Evolutionary conservation across 1,140 invertebrate species (phyloP), one percentile per base, ranked within the genome.

Genomic region (Caenorhabditis briggsae): DNA sequence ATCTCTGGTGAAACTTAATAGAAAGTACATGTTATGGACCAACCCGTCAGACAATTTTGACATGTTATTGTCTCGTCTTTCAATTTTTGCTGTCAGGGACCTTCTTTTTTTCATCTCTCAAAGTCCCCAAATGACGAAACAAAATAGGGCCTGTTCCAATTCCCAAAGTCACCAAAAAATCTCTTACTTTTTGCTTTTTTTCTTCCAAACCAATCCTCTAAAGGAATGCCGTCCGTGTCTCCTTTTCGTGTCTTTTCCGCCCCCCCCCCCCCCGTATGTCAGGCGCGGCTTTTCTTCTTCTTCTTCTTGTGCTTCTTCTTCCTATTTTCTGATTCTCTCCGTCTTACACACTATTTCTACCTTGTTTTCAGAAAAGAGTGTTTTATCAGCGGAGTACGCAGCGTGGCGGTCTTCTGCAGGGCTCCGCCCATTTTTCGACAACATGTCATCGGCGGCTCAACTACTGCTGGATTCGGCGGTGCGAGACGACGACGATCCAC

Each of bases 81-180:
- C 50, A 53, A 53, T 16, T 53, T 53, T 53, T 16, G 16, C 11
- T 53, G 11, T 53, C 50, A 53, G 46, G 11, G 20, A 78, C 18
- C 43, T 78, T 18, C 18, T 46, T 20, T 20, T 18, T 25, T 1
- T 20, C 58, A n/a, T n/a, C 58, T 25, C 7, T 23, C 33, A 9
- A 50, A 78, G 43, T 78, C 70, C 70, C 70, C 70, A 78, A 78
- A 78, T 78, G 46, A 78, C 70, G 70, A 78, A 78, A 78, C 70
- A 50, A 53, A 70, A 61, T 20, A 61, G 23, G 20, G 33, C 59
- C 16, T 58, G n/a, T 58, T 12, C 43, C 64, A 70, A 70, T 70
- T 70, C 70, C 70, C 46, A 78, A 78, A 78, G 70, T 78, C 70
- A 53, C 70, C n/a, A 53, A 61, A n/a, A 70, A 78, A 78, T 78